Evolutionary conservation across 1,140 invertebrate species (phyloP).

Genomic region (Venturia canescens): DNA sequence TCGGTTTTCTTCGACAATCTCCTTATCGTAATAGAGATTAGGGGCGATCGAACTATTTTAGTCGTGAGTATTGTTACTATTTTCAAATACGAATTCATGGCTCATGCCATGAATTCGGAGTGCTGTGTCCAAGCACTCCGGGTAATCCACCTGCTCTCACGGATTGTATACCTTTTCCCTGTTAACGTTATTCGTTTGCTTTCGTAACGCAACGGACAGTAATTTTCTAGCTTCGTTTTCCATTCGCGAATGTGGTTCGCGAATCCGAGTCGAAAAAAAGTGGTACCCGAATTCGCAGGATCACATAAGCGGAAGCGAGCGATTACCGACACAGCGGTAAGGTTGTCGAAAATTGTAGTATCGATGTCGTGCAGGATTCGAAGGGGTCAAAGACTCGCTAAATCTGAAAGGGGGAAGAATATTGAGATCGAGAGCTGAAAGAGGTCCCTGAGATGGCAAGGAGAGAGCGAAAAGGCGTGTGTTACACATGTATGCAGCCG

Average conservation of each 20-base stretch:
- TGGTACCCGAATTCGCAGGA: not conserved
- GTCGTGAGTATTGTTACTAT: too few relatives aligned
- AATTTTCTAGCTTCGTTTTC: not conserved
- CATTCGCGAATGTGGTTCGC: not conserved
- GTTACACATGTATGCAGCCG: constrained; percentile 35
- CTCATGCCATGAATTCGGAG: too few relatives aligned
- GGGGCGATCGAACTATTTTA: too few relatives aligned
- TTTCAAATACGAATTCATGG: too few relatives aligned
- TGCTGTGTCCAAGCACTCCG: not conserved
- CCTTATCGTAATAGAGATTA: too few relatives aligned
- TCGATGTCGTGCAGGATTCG: constrained; percentile 17
- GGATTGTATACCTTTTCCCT: not conserved
- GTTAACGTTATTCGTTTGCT: not conserved
- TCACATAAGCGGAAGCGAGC: constrained; percentile 20
- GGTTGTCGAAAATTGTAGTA: constrained; percentile 1
- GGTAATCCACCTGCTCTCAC: not conserved
- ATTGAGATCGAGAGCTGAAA: constrained; percentile 36
- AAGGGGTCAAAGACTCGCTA: constrained; percentile 31
- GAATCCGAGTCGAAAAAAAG: not conserved
- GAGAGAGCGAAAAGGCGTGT: not conserved
- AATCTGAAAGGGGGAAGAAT: constrained; percentile 28
- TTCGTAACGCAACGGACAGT: not conserved
- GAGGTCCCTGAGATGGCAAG: constrained; percentile 18
- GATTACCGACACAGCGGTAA: constrained; percentile 15
- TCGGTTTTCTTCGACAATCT: too few relatives aligned